phyloP scores from a whole-genome alignment of 2,888 invertebrate genomes.

The Ectemnius cavifrons region DNA sequence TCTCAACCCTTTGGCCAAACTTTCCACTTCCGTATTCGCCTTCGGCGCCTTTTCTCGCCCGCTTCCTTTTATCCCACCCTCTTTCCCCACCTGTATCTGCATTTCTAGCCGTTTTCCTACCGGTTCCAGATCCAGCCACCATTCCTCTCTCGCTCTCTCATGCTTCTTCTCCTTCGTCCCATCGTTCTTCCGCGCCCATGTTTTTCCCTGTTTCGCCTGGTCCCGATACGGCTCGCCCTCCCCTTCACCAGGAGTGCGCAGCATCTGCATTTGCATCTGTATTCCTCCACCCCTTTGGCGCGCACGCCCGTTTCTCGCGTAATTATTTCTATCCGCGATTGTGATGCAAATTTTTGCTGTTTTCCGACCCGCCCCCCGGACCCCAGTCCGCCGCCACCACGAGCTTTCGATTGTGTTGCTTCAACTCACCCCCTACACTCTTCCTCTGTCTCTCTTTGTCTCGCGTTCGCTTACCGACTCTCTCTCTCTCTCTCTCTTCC shows the following conservation, averaged over 20 bases:
- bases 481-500: conserved; percentile 1
- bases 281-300: conserved; percentile 54
- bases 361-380: conserved; percentile 58
- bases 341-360: conserved; percentile 77
- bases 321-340: conserved; percentile 78
- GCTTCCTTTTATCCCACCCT: conserved; percentile 26
- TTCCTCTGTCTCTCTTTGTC: conserved; percentile 26
- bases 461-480: conserved; percentile 25
- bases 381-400: conserved; percentile 3
- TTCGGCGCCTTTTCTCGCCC: conserved; percentile 6
- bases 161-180: conserved; percentile 15
- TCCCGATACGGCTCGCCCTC: no score
- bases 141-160: conserved; percentile 19
- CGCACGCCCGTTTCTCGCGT: conserved; percentile 70
- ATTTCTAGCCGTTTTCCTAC: conserved; percentile 70
- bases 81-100: conserved; percentile 60
- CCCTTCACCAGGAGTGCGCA: no score
- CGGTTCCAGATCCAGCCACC: conserved; percentile 30
- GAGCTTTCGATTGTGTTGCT: neutral
- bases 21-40: neutral
- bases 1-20: neutral
- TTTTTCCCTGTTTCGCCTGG: no score
- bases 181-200: no score
- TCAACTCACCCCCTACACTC: conserved; percentile 33
- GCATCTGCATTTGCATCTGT: conserved; percentile 63